Evolutionary conservation across 2,888 invertebrate genomes (phyloP).

Genomic region (Acrobasis consociella): DNA sequence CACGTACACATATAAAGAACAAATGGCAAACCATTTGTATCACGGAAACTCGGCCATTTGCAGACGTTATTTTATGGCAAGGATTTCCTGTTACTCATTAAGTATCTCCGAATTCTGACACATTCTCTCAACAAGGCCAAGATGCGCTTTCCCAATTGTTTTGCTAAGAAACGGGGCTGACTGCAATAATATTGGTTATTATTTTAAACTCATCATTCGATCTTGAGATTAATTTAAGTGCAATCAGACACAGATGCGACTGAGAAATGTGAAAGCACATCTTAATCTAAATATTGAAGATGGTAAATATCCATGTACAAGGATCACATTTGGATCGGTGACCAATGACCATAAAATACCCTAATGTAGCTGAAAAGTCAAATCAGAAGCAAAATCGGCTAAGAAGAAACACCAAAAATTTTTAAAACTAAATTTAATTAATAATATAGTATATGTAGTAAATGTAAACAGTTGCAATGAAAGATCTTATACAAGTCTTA

Average conservation of each 20-base stretch:
- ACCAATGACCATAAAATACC: too few species aligned
- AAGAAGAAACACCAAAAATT: too few species aligned
- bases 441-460: too few species aligned
- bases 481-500: too few species aligned
- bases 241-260: not conserved
- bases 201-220: slow-evolving; percentile 15
- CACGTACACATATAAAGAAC: not conserved
- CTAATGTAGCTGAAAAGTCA: too few species aligned
- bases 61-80: slow-evolving; percentile 16
- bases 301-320: too few species aligned
- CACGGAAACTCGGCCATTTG: slow-evolving; percentile 12
- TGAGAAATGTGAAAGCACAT: too few species aligned
- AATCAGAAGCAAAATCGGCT: too few species aligned
- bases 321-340: too few species aligned
- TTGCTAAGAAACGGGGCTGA: slow-evolving; percentile 16
- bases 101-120: slow-evolving; percentile 9
- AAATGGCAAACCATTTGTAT: slow-evolving; percentile 1
- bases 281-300: too few species aligned
- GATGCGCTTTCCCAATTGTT: slow-evolving; percentile 18
- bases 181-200: slow-evolving; percentile 18
- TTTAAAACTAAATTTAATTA: too few species aligned
- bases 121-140: slow-evolving; percentile 15
- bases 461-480: too few species aligned
- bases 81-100: slow-evolving; percentile 24
- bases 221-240: slow-evolving; percentile 3